Base-by-base conservation (phyloP, 2,113 vertebrate species). In the Loxodonta africana region DNA sequence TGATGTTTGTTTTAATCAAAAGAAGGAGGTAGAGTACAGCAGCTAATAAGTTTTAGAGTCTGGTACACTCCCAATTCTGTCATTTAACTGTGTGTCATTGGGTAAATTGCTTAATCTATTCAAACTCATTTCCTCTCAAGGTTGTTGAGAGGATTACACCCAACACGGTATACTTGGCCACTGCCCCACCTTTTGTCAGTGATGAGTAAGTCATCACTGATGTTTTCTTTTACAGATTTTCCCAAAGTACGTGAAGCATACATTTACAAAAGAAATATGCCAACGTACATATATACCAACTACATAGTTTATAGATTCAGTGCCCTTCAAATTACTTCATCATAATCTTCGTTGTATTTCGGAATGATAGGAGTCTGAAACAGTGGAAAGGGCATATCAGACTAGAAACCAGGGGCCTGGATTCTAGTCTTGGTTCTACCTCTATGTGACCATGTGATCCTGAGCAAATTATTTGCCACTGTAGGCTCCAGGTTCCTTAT, bases 181-280 rank as follows among this genome's bases (percentile, higher is more conserved):
- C 30, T 53, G 65, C 57, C 57, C 80, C 76, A 46, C 48, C 80
- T 78, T 93, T 51, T 26, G 28, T 69, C 63, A 96, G 65, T 48
- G 51, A 77, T 71, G 74, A 88, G 44, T 74, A 65, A 78, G n/a
- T 90, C 67, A 14, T 51, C 77, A 83, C 33, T 83, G 44, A 11
- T 71, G 20, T 41, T 65, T 93, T 71, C 25, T 71, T 74, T 82
- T 92, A 41, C 12, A 78, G 76, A 83, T 88, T 83, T 95, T 63
- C 37, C 46, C 83, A 41, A 85, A 91, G n/a, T 30, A 89, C 51
- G 51, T 71, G n/a, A 95, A 90, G n/a, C 63, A 73, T 78, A 91
- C 51, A 57, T 33, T 69, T 62, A 81, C 4, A 41, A 92, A 76
- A 84, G 23, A 94, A 87, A 69, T 53, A 77, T 6, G 21, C 10